Conservation (phyloP, 2,797 vertebrate species). For the Allobates femoralis region DNA sequence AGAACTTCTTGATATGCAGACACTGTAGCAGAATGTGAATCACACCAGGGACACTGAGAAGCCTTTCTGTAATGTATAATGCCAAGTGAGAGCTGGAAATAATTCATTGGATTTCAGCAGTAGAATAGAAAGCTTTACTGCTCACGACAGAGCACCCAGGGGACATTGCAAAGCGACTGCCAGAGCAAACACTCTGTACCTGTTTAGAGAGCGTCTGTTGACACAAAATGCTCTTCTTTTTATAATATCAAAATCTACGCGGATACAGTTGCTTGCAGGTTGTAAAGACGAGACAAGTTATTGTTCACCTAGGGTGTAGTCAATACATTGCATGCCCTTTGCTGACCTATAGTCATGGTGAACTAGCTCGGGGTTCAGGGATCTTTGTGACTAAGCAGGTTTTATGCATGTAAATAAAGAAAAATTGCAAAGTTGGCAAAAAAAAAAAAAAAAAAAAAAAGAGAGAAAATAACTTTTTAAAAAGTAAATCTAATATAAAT, state of each 20-base stretch:
- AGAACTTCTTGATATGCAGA: constrained; percentile 15
- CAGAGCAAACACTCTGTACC: constrained; percentile 21
- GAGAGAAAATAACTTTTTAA: too few relatives aligned
- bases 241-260: neutral
- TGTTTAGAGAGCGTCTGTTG: neutral
- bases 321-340: neutral
- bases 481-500: too few relatives aligned
- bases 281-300: neutral
- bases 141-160: constrained; percentile 14
- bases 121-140: constrained; percentile 40
- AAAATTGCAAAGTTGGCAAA: too few relatives aligned
- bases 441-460: too few relatives aligned
- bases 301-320: neutral
- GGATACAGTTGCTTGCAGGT: neutral
- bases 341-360: neutral
- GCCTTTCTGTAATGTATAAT: constrained; percentile 38
- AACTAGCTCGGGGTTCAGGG: neutral
- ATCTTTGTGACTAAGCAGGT: neutral
- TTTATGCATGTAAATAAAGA: neutral
- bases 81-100: constrained; percentile 26
- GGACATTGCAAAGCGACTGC: constrained; percentile 21
- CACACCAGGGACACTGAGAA: constrained; percentile 28
- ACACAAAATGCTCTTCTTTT: neutral
- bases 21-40: constrained; percentile 20
- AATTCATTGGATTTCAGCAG: constrained; percentile 47